phyloP scores from a whole-genome alignment of 2,888 invertebrate species.

The Nephrotoma guestfalica region DNA sequence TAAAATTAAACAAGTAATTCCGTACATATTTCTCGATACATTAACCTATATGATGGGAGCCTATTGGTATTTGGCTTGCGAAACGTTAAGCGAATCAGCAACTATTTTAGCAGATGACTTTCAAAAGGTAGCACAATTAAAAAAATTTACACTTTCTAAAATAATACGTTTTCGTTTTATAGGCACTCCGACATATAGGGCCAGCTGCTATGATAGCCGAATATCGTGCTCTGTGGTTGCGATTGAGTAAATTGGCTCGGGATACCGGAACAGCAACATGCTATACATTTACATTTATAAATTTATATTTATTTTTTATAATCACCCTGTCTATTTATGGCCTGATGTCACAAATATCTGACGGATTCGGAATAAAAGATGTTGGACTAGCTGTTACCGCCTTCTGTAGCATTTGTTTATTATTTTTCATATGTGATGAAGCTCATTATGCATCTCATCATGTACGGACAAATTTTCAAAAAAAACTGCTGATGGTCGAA shows the following conservation, averaged over 20 bases:
- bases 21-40: slow-evolving; percentile 54
- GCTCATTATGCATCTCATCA: slow-evolving; percentile 59
- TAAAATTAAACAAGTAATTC: slow-evolving; percentile 38
- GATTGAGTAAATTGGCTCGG: slow-evolving; percentile 49
- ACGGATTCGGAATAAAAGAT: slow-evolving; percentile 57
- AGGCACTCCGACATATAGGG: slow-evolving; percentile 51
- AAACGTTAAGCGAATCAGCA: slow-evolving; percentile 47
- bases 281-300: slow-evolving; percentile 52
- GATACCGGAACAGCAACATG: slow-evolving; percentile 52
- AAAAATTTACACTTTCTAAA: neutral
- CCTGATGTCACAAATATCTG: slow-evolving; percentile 54
- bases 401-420: slow-evolving; percentile 43
- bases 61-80: slow-evolving; percentile 55
- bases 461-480: slow-evolving; percentile 57
- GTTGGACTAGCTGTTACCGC: slow-evolving; percentile 54
- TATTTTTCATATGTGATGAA: slow-evolving; percentile 61
- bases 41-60: slow-evolving; percentile 54
- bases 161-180: slow-evolving; percentile 3
- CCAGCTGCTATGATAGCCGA: slow-evolving; percentile 54
- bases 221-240: slow-evolving; percentile 55
- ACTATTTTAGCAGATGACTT: slow-evolving; percentile 52
- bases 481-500: slow-evolving; percentile 56
- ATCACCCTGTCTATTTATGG: slow-evolving; percentile 63
- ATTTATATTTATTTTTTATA: slow-evolving; percentile 53
- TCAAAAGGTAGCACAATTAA: slow-evolving; percentile 34